Conservation (phyloP, 2,797 vertebrate species). For the Rhinichthys osculus region DNA sequence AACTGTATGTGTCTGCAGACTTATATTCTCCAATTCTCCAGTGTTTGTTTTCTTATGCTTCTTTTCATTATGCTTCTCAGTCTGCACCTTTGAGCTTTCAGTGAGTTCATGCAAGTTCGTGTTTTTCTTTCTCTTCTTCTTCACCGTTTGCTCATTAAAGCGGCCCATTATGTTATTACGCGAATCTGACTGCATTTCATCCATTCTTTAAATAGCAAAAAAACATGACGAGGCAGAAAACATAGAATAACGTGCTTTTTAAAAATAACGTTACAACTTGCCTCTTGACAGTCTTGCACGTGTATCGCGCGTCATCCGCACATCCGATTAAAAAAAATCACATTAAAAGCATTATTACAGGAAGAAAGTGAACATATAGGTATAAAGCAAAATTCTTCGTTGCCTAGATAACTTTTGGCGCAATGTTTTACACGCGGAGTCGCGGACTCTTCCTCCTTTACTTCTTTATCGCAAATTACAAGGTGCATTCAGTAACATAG, state of each 20-base stretch:
- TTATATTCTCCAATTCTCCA: not conserved
- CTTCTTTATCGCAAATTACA: not conserved
- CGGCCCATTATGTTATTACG: not conserved
- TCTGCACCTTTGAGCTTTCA: not conserved
- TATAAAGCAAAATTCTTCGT: not conserved
- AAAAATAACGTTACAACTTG: not conserved
- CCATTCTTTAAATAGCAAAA: not conserved
- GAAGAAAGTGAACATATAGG: not conserved
- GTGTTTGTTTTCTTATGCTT: not conserved
- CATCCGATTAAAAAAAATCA: not conserved
- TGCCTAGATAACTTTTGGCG: not conserved
- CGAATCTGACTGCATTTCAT: not conserved
- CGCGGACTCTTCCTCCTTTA: not conserved
- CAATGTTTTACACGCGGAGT: not conserved
- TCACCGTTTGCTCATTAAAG: not conserved
- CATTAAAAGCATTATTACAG: not conserved
- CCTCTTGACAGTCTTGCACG: not conserved
- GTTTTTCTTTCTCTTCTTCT: conserved; percentile 27
- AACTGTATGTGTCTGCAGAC: not conserved
- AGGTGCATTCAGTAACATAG: not conserved
- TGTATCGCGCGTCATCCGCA: not conserved
- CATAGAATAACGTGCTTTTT: not conserved
- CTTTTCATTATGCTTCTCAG: not conserved
- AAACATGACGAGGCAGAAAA: not conserved
- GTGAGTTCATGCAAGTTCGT: not conserved